Conservation (phyloP, 1,140 invertebrate genomes). For the Popillia japonica region DNA sequence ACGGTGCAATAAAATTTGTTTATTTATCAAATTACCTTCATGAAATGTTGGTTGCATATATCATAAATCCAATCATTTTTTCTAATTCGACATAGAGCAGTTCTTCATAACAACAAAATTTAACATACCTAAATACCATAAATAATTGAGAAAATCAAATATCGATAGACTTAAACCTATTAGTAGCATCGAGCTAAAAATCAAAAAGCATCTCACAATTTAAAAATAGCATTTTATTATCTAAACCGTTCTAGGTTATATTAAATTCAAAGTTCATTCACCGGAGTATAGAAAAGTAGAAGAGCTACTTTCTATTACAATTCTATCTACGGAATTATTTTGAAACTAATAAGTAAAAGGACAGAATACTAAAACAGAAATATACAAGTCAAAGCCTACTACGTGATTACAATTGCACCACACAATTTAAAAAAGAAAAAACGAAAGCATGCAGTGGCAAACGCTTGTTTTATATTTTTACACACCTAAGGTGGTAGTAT, state of each 20-base stretch:
- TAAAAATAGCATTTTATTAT: not conserved
- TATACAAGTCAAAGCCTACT: slow-evolving; percentile 14
- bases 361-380: not conserved
- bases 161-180: not conserved
- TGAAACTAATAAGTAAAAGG: not conserved
- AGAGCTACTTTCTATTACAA: not conserved
- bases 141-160: not conserved
- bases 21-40: not conserved
- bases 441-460: slow-evolving; percentile 18
- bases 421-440: not conserved
- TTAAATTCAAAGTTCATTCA: not conserved
- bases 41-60: slow-evolving; percentile 30
- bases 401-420: slow-evolving; percentile 24
- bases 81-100: not conserved
- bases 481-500: slow-evolving; percentile 29
- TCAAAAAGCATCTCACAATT: not conserved
- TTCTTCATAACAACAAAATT: not conserved
- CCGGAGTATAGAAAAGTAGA: not conserved
- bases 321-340: not conserved
- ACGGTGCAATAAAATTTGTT: not conserved
- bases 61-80: not conserved
- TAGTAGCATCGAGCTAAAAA: not conserved
- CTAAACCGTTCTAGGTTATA: not conserved
- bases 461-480: slow-evolving; percentile 4
- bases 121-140: not conserved